Conservation (phyloP, 2,113 vertebrate genomes). For the Collichthys lucidus region DNA sequence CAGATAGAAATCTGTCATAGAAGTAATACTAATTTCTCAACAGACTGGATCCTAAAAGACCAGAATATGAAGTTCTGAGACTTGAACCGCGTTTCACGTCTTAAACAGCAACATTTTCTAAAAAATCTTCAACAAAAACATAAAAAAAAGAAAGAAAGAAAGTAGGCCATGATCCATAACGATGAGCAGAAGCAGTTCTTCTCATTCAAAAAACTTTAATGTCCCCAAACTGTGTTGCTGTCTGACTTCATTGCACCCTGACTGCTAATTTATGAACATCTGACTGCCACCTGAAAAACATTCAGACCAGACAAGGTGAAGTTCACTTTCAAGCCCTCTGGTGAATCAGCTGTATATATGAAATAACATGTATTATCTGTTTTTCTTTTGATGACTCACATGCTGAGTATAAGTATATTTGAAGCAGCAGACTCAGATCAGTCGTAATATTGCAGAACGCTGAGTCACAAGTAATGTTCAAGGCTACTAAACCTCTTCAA, state of each 20-base stretch:
- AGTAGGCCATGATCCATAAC: conserved; percentile 31
- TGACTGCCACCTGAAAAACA: conserved; percentile 10
- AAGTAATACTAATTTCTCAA: neutral
- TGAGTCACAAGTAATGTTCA: neutral
- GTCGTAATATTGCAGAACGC: neutral
- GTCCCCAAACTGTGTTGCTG: conserved; percentile 10
- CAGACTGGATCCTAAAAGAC: neutral
- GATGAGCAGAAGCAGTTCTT: conserved; percentile 11
- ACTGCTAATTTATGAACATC: conserved; percentile 21
- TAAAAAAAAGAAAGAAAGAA: neutral
- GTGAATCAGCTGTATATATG: conserved; percentile 6
- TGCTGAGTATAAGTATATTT: neutral
- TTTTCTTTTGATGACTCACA: neutral
- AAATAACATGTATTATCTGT: conserved; percentile 4
- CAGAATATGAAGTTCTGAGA: neutral
- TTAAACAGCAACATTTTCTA: conserved; percentile 9
- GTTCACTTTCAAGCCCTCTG: conserved; percentile 2
- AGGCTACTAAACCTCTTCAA: neutral
- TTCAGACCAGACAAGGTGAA: conserved; percentile 4
- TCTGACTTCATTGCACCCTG: neutral
- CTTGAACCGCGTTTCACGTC: neutral
- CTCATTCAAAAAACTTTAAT: conserved; percentile 3
- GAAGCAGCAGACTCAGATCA: neutral
- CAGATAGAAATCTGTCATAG: neutral
- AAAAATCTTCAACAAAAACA: neutral